Percentiles rank a stretch among this genome's conserved stretches.
These are phyloP conservation scores for Tenthredo distinguenda DNA, from an alignment of 2,888 invertebrate species.

Conservation along the genomic window DNA sequence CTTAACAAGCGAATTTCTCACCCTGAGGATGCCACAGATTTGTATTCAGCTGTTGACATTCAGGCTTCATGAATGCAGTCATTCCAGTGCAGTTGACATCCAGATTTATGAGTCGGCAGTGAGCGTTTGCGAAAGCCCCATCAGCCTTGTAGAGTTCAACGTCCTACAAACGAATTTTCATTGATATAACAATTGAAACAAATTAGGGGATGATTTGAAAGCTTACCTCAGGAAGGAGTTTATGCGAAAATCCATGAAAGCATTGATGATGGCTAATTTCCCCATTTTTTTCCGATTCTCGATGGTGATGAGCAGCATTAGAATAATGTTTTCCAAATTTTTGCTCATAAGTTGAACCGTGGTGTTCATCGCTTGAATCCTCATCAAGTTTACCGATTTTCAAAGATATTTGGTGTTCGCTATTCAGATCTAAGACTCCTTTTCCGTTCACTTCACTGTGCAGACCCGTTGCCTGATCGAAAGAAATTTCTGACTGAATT, in stretches of 20 bases:
- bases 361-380: not conserved
- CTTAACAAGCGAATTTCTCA: not conserved
- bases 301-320: not conserved
- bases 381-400: not conserved
- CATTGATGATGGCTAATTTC: not conserved
- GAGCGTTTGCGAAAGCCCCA: slow-evolving; percentile 27
- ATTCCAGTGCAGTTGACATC: slow-evolving; percentile 57
- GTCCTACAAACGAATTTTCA: not conserved
- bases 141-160: not conserved
- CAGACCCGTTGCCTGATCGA: not conserved
- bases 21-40: slow-evolving; percentile 54
- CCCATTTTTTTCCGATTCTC: not conserved
- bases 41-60: slow-evolving; percentile 56
- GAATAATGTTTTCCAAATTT: not conserved
- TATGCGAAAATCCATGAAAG: not conserved
- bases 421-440: not conserved
- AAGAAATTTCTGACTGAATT: not conserved
- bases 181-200: not conserved
- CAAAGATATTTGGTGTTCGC: not conserved
- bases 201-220: not conserved
- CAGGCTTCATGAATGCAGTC: slow-evolving; percentile 33
- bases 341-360: slow-evolving; percentile 5
- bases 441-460: not conserved
- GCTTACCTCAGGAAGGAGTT: not conserved
- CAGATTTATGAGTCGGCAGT: slow-evolving; percentile 59